phyloP scores from a whole-genome alignment of 2,113 vertebrate species.

The Dolichotis patagonum region DNA sequence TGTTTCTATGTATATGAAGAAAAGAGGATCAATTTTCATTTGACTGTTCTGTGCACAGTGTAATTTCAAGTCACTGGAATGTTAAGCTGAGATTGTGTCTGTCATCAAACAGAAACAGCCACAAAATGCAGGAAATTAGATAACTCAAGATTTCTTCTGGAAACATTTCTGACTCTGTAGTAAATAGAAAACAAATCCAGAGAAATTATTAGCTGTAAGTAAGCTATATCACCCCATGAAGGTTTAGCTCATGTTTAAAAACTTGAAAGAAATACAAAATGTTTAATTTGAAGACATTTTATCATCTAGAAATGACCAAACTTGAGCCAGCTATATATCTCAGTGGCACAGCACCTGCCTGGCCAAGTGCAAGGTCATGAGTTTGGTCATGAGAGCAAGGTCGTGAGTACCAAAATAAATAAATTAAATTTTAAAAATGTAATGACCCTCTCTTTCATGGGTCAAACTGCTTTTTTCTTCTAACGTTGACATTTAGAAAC shows the following conservation, averaged over 20 bases:
- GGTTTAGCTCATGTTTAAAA: constrained; percentile 5
- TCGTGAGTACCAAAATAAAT: too few species aligned
- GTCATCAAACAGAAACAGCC: constrained; percentile 18
- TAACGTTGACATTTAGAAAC: neutral
- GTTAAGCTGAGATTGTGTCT: neutral
- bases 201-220: neutral
- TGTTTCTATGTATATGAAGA: neutral
- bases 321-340: neutral
- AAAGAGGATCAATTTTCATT: neutral
- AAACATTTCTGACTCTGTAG: neutral
- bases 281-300: constrained; percentile 43
- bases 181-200: constrained; percentile 10
- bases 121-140: constrained; percentile 41
- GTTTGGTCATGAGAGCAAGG: too few species aligned
- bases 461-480: neutral
- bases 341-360: too few species aligned
- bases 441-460: neutral
- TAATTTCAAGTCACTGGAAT: constrained; percentile 13
- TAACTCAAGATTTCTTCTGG: constrained; percentile 49
- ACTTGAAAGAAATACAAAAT: neutral
- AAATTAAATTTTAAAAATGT: too few species aligned
- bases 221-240: neutral
- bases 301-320: neutral
- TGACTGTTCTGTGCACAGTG: fast-evolving
- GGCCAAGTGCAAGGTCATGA: too few species aligned